Conservation (phyloP, 2,888 invertebrate genomes). For the Trichopria drosophilae region DNA sequence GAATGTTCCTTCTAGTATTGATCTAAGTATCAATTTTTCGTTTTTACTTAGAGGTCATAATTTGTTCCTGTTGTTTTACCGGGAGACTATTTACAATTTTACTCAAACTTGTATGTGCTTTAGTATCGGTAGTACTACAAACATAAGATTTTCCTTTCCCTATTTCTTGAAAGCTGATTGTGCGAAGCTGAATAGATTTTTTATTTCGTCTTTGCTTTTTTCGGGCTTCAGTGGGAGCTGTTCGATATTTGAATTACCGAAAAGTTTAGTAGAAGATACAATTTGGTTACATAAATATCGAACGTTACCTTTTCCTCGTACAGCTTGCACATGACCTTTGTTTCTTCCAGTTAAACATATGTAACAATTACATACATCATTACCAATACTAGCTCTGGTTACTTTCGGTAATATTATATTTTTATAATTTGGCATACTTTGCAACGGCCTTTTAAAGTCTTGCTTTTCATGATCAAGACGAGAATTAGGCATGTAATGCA, state of each 20-base stretch:
- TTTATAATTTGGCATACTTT: background rate
- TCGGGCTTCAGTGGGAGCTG: too few species aligned
- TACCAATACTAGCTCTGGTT: background rate
- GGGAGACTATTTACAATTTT: background rate
- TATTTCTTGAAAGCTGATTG: background rate
- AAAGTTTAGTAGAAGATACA: too few species aligned
- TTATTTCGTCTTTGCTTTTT: background rate
- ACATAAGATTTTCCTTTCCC: background rate
- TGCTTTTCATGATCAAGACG: background rate
- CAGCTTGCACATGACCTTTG: too few species aligned
- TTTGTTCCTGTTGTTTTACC: constrained; percentile 1
- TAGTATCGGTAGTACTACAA: background rate
- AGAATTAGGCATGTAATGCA: background rate
- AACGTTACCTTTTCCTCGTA: too few species aligned
- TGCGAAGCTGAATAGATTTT: background rate
- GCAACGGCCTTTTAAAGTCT: background rate
- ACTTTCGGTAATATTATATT: background rate
- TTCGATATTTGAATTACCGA: too few species aligned
- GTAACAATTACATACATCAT: too few species aligned
- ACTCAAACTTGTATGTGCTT: too few species aligned
- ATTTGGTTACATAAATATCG: too few species aligned
- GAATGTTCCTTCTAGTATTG: background rate
- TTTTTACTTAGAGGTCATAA: background rate
- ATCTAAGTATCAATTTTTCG: background rate
- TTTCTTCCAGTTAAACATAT: too few species aligned